Percentiles rank a stretch among this genome's conserved stretches.
Conservation (phyloP, 2,797 vertebrate species). For the Steatocranus sp. region DNA sequence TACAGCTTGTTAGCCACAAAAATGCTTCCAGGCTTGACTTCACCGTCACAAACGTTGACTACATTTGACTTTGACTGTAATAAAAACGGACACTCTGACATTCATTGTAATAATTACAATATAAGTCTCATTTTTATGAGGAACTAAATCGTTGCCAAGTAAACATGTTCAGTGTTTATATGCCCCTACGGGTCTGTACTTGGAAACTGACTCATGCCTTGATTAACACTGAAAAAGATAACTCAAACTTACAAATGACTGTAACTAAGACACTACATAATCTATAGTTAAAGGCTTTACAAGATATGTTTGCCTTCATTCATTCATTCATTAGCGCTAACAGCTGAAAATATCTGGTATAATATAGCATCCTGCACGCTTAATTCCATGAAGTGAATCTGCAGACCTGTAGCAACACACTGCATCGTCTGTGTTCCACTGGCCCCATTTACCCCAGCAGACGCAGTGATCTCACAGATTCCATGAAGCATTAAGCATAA, state of each 20-base stretch:
- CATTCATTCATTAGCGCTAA: neutral
- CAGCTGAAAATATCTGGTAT: neutral
- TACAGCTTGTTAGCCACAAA: neutral
- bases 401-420: conserved; percentile 17
- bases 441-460: conserved; percentile 10
- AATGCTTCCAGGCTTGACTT: neutral
- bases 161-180: neutral
- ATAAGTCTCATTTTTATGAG: neutral
- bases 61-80: neutral
- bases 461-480: conserved; percentile 45
- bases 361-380: neutral
- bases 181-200: neutral
- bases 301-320: neutral
- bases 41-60: neutral
- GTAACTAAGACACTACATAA: neutral
- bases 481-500: conserved; percentile 15
- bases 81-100: neutral
- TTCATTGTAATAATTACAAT: neutral
- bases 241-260: neutral
- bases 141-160: neutral
- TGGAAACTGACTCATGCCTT: neutral
- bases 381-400: neutral
- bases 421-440: conserved; percentile 39
- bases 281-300: neutral
- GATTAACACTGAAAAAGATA: neutral